A percentile compares a stretch with the other conserved stretches of the same genome.
Conservation (phyloP, 2,797 vertebrate genomes). For the Coregonus suidteri region DNA sequence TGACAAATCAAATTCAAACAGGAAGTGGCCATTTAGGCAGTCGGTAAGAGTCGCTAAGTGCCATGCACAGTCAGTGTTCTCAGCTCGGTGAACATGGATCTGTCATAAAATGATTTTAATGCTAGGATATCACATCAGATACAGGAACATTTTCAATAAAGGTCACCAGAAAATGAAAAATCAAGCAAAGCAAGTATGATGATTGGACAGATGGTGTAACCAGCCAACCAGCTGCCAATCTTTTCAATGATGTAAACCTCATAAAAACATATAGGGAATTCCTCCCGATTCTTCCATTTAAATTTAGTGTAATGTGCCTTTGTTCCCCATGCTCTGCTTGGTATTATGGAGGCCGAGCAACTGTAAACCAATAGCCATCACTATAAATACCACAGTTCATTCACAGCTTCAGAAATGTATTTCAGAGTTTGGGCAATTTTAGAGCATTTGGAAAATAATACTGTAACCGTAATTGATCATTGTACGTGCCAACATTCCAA, state of each 20-base stretch:
- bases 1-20: background rate
- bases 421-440: slow-evolving; percentile 6
- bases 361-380: background rate
- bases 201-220: slow-evolving; percentile 61
- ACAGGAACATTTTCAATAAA: background rate
- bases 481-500: background rate
- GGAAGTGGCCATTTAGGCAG: background rate
- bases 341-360: background rate
- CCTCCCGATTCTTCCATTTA: background rate
- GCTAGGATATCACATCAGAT: background rate
- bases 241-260: slow-evolving; percentile 22
- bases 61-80: background rate
- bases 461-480: background rate
- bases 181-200: slow-evolving; percentile 4
- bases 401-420: slow-evolving; percentile 52
- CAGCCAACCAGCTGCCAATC: slow-evolving; percentile 64
- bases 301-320: background rate
- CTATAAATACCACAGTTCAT: slow-evolving; percentile 25
- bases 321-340: background rate
- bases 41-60: background rate
- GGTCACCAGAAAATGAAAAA: slow-evolving; percentile 18
- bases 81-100: background rate
- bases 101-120: background rate
- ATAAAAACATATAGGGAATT: background rate
- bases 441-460: background rate